Evolutionary conservation across 2,113 vertebrate species (phyloP), one percentile per base, ranked within the genome.

Genomic region (Actenoides lindsayi): DNA sequence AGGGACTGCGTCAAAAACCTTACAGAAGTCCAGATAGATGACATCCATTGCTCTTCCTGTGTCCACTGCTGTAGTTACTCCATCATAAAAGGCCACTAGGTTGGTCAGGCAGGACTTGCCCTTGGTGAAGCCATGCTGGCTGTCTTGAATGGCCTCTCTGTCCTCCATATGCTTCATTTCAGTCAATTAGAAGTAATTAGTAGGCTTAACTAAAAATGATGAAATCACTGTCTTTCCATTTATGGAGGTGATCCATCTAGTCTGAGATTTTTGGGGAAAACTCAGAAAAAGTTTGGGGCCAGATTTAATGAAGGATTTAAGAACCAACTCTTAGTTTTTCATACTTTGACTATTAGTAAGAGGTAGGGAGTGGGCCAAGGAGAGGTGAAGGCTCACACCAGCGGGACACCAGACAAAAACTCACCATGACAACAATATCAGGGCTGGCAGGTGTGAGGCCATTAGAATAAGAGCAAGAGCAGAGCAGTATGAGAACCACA

Each of bases 331-430:
- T 64, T 59, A 50, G 6, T 57, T 91, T 16, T 71, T 83, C 24
- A 13, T 42, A 4, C 12, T 92, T 83, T 27, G 4, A 54, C 27
- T 56, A 44, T 6, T 5, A 50, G 48, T 48, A 20, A 48, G 46
- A 51, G 50, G 8, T 51, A 51, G 50, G 50, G 50, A 51, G 50
- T 25, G 50, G 50, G 23, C 50, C 12, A 17, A 48, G 21, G 50
- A 51, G 28, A 9, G 19, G 1, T 82, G 63, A 57, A 48, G 20
- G 23, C 12, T 53, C 13, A 16, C 7, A 14, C 2, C 0, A 0
- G 6, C 30, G 39, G 17, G 25, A 28, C 23, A 73, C 59, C 57
- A 25, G 9, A 59, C 16, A 28, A 71, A 75, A 91, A 33, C 16
- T 31, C 60, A 69, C 10, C 3, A 13, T 7, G 11, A 33, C 11